Base-by-base conservation (phyloP, 2,888 invertebrate genomes). In the Clistopyga incitator region DNA sequence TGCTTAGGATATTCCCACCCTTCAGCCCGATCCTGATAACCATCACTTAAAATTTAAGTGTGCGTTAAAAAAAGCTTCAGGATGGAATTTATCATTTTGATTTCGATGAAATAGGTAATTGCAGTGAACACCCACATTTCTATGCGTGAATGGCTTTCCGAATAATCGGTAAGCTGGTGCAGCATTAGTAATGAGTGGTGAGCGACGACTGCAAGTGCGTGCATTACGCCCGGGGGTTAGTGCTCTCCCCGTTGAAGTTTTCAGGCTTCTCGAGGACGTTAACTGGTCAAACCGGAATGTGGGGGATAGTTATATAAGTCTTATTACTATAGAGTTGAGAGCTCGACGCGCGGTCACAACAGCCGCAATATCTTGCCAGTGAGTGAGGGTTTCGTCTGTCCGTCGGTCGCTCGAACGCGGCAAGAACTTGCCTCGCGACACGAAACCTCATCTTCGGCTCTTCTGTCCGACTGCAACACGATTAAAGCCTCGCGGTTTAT, bases 211-310 rank as follows among this genome's bases (percentile, higher is more conserved):
- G 56, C 70, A 65, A 47, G 52, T 38, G 38, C 56, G 64, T 42
- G 42, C 54, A 29, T n/a, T n/a, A 15, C 75, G 42, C 34, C 25
- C 29, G 47, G 65, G 87, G 84, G 85, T 88, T 86, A 88, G 85
- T 83, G 85, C 82, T 86, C 85, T 86, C 82, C 64, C 71, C 70
- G 67, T 71, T 15, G 70, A 70, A 85, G 82, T 82, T 82, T 86
- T 82, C 77, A 84, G 89, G 88, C 87, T 89, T 89, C 88, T 61
- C 87, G 85, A 79, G 84, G 86, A 88, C 78, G 81, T 52, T 74
- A 81, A 81, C 84, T 84, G 74, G 84, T 84, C 74, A 77, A 78
- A 81, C 84, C 77, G 67, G 84, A 81, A 77, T 77, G 72, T 74
- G 80, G 54, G 80, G 74, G 77, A 70, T 20, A 56, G 84, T 84